Evolutionary conservation across 2,888 invertebrate genomes (phyloP), one percentile per base, ranked within the genome.

Genomic region (Chromoteleia sp.): DNA sequence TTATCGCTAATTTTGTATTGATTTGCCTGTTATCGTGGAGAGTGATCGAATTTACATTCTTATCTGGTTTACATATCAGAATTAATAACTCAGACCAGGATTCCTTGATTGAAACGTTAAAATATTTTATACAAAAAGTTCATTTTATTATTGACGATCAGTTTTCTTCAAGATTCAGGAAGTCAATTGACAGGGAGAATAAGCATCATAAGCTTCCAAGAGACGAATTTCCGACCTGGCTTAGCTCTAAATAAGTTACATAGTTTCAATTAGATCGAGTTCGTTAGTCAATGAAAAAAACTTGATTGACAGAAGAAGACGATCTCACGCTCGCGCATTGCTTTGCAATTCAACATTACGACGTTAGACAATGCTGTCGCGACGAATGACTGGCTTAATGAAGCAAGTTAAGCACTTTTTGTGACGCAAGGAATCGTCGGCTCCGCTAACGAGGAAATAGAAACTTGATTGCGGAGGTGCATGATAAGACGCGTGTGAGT

Each of bases 401-500:
- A 50, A 50, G 43, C 59, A 14, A 5, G 19, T n/a, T 19, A 25
- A 43, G 30, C 14, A 41, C 39, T 71, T 52, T 56, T 56, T 39
- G 48, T 50, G 48, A 61, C 61, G 36, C 8, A 54, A 39, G 17
- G 75, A 74, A 25, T 54, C 68, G 21, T 68, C 56, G 43, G 61
- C 61, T 68, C 65, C 70, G 76, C 8, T 14, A 48, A 36, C 15
- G 48, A 61, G 76, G 76, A 77, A 77, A 77, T 77, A 30, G 45
- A 77, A 77, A 70, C 76, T 77, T 70, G 61, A 77, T 63, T 70
- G 54, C 59, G 36, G 48, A 70, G 19, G 33, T 39, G 30, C 56
- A 17, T 21, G 17, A 43, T 21, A 14, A 25, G 6, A 15, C 7
- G 3, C 2, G 41, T n/a, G 41, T 14, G 12, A 12, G 25, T 50